Conservation (phyloP, 1,140 invertebrate genomes). For the Pogonomyrmex barbatus region DNA sequence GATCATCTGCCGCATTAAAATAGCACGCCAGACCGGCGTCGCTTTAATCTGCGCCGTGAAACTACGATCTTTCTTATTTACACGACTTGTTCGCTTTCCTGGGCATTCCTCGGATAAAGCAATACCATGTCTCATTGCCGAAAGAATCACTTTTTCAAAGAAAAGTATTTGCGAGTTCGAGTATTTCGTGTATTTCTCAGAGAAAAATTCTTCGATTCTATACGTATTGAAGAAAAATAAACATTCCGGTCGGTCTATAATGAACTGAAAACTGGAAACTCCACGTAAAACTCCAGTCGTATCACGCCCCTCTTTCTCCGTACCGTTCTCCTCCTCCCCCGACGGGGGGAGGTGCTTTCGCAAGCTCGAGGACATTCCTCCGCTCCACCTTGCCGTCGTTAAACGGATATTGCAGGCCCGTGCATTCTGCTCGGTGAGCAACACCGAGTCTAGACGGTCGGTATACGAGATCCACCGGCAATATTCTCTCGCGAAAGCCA, state of each 20-base stretch:
- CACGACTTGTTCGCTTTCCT: not conserved
- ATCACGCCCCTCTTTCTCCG: too few species aligned
- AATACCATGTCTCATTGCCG: conserved; percentile 27
- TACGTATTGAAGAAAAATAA: not conserved
- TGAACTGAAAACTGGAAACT: not conserved
- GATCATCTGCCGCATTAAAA: conserved; percentile 74
- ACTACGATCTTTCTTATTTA: conserved; percentile 55
- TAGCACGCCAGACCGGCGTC: conserved; percentile 67
- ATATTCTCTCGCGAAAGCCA: conserved; percentile 33
- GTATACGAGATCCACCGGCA: conserved; percentile 11
- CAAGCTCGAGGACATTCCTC: conserved; percentile 50
- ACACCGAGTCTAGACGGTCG: conserved; percentile 6
- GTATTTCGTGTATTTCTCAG: not conserved
- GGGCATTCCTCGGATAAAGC: conserved; percentile 23
- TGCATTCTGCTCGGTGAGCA: conserved; percentile 19
- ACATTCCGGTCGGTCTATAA: not conserved
- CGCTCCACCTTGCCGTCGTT: conserved; percentile 18
- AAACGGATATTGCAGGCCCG: conserved; percentile 45
- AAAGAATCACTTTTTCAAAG: not conserved
- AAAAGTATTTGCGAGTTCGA: conserved; percentile 21
- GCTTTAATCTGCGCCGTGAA: conserved; percentile 39
- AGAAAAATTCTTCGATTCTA: not conserved
- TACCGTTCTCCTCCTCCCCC: not conserved
- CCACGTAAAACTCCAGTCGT: too few species aligned
- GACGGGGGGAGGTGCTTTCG: conserved; percentile 1